These are phyloP conservation scores for Sardinella longiceps DNA, from an alignment of 2,797 vertebrate species.

Conservation along the genomic window DNA sequence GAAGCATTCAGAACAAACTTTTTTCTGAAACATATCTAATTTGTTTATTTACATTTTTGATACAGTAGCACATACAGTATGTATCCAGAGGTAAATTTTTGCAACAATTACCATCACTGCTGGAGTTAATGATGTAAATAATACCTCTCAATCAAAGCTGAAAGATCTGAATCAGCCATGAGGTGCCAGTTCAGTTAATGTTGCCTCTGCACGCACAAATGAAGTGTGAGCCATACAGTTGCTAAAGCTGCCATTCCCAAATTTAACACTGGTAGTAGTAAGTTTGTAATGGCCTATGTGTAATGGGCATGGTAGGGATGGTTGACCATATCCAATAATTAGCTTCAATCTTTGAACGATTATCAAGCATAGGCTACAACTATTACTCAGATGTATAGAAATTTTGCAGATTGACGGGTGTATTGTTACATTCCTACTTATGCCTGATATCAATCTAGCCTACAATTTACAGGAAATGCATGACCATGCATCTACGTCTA, in stretches of 20 bases:
- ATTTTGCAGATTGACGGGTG: too few relatives aligned
- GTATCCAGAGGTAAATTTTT: background rate
- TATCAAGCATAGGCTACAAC: too few relatives aligned
- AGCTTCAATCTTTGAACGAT: too few relatives aligned
- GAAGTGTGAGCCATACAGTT: background rate
- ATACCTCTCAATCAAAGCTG: background rate
- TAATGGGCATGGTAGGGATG: too few relatives aligned
- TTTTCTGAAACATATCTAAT: background rate
- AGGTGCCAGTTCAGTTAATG: background rate
- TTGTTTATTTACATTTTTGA: background rate
- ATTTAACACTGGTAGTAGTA: background rate
- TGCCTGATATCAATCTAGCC: too few relatives aligned
- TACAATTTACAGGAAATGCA: too few relatives aligned
- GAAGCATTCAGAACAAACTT: background rate
- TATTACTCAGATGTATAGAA: too few relatives aligned
- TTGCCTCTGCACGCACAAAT: background rate
- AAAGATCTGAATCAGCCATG: background rate
- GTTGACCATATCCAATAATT: too few relatives aligned
- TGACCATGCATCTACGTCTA: too few relatives aligned
- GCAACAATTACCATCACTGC: background rate
- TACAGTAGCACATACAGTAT: background rate
- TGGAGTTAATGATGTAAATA: background rate
- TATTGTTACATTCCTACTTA: too few relatives aligned
- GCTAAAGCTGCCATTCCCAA: background rate
- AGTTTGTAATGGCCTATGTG: too few relatives aligned